Percentiles rank a stretch among this genome's conserved stretches.
These are phyloP conservation scores for Rhaphigaster nebulosa DNA, from an alignment of 2,888 invertebrate genomes.

Conservation along the genomic window DNA sequence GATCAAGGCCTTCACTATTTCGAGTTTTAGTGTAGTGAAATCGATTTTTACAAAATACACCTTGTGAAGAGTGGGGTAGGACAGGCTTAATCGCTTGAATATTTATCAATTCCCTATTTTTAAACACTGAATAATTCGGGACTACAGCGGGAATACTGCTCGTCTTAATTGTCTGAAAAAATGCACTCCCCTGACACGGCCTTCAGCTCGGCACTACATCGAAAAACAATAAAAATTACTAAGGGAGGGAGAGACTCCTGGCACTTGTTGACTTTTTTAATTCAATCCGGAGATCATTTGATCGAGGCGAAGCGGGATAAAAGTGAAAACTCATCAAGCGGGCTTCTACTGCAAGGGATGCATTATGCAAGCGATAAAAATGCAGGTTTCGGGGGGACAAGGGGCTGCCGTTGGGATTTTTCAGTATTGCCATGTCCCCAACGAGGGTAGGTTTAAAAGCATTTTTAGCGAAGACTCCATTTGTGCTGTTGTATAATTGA, in stretches of 20 bases:
- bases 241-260: background rate
- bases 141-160: background rate
- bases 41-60: background rate
- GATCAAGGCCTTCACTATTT: background rate
- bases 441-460: constrained; percentile 52
- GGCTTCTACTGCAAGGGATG: constrained; percentile 43
- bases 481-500: constrained; percentile 55
- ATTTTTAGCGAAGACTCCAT: constrained; percentile 53
- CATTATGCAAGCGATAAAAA: constrained; percentile 55
- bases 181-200: constrained; percentile 27
- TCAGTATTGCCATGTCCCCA: constrained; percentile 24
- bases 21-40: background rate
- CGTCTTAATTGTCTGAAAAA: constrained; percentile 40
- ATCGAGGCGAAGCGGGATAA: background rate
- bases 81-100: background rate
- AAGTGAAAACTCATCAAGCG: constrained; percentile 56
- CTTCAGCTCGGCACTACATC: constrained; percentile 25
- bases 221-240: constrained; percentile 49
- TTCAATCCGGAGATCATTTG: constrained; percentile 52
- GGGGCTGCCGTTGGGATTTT: constrained; percentile 48
- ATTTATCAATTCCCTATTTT: constrained; percentile 18
- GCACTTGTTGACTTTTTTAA: constrained; percentile 57
- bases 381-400: constrained; percentile 45
- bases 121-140: background rate
- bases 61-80: background rate